Evolutionary conservation across 2,797 vertebrate species (phyloP).

Genomic region (Salmo trutta): DNA sequence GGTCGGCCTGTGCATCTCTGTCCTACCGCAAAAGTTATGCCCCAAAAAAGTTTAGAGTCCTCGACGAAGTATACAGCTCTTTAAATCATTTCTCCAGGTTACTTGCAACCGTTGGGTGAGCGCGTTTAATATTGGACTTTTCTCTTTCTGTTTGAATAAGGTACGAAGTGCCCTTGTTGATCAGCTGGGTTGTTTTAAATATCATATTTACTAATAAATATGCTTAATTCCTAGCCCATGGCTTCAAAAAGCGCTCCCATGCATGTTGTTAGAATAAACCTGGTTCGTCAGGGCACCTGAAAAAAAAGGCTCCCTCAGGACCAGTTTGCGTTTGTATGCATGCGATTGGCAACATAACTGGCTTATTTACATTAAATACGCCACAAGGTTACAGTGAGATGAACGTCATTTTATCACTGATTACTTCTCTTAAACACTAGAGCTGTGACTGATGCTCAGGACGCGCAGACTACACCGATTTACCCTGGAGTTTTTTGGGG

Average conservation of each 20-base stretch:
- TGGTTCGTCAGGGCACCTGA: slow-evolving; percentile 81
- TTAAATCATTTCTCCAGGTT: slow-evolving; percentile 73
- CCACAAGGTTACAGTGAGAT: slow-evolving; percentile 99
- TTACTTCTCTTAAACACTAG: slow-evolving; percentile 94
- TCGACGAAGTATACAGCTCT: slow-evolving; percentile 76
- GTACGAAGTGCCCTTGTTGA: slow-evolving; percentile 71
- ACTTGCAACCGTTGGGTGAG: slow-evolving; percentile 31
- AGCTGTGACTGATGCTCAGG: slow-evolving; percentile 87
- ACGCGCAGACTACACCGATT: slow-evolving; percentile 83
- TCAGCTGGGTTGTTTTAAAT: slow-evolving; percentile 84
- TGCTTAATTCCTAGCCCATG: slow-evolving; percentile 75
- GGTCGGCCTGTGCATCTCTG: slow-evolving; percentile 49
- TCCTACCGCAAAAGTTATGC: slow-evolving; percentile 83
- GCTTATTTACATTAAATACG: slow-evolving; percentile 99
- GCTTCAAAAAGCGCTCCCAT: slow-evolving; percentile 85
- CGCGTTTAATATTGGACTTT: slow-evolving; percentile 33
- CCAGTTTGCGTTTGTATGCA: slow-evolving; percentile 86
- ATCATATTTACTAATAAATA: slow-evolving; percentile 93
- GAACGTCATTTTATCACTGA: slow-evolving; percentile 98
- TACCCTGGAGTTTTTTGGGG: slow-evolving; percentile 86
- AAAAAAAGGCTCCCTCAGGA: slow-evolving; percentile 85
- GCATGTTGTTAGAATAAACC: slow-evolving; percentile 87
- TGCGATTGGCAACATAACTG: slow-evolving; percentile 95
- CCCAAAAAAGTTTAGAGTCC: slow-evolving; percentile 86
- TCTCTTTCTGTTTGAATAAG: slow-evolving; percentile 56